phyloP scores from a whole-genome alignment of 2,888 invertebrate species.

The Apodemia zela region DNA sequence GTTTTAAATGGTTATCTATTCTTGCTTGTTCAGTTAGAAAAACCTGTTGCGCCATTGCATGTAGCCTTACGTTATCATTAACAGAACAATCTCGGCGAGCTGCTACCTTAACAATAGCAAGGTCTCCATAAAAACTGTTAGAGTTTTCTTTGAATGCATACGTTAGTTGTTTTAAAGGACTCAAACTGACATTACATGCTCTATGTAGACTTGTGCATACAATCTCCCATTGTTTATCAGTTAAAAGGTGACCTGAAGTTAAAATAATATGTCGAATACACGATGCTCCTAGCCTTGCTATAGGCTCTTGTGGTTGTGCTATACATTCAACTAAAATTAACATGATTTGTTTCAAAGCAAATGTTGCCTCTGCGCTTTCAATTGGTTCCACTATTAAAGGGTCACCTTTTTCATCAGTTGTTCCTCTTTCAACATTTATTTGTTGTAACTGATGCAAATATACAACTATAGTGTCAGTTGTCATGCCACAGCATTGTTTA shows the following conservation, averaged over 20 bases:
- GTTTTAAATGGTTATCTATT: conserved; percentile 55
- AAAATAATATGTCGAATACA: conserved; percentile 93
- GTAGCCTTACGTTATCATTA: conserved; percentile 90
- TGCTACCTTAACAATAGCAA: conserved; percentile 95
- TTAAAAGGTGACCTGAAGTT: conserved; percentile 90
- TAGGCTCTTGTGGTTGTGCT: conserved; percentile 92
- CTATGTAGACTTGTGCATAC: conserved; percentile 90
- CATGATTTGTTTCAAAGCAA: conserved; percentile 92
- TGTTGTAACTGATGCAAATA: conserved; percentile 89
- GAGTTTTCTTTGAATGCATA: conserved; percentile 95
- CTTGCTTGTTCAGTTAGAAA: conserved; percentile 81
- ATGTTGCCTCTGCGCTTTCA: conserved; percentile 79
- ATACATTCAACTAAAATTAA: conserved; percentile 94
- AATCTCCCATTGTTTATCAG: conserved; percentile 92
- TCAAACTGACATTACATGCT: conserved; percentile 92
- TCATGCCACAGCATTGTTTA: conserved; percentile 96
- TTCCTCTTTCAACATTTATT: conserved; percentile 66
- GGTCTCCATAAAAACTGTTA: conserved; percentile 96
- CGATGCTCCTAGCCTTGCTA: conserved; percentile 94
- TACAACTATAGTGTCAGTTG: conserved; percentile 94
- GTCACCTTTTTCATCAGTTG: conserved; percentile 61
- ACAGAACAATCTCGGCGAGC: conserved; percentile 92
- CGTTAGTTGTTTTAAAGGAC: conserved; percentile 92
- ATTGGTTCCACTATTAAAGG: conserved; percentile 71
- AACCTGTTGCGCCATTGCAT: conserved; percentile 94